Conservation (phyloP, 2,113 vertebrate species). For the Paramisgurnus dabryanus region DNA sequence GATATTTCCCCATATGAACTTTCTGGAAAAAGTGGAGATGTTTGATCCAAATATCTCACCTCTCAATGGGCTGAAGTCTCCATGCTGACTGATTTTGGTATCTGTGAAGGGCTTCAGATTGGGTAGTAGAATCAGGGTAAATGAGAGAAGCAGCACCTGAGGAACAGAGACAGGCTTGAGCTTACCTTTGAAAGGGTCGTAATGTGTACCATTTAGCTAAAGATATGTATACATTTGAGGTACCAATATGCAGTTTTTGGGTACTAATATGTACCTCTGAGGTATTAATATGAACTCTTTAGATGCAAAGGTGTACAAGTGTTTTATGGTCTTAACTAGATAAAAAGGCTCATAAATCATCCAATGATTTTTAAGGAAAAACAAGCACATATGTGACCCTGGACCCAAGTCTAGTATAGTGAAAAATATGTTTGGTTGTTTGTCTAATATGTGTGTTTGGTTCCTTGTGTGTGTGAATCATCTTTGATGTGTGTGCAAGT, state of each 20-base stretch:
- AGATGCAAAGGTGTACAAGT: no score
- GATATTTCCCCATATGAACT: not conserved
- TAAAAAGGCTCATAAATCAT: no score
- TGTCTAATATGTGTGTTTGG: not conserved
- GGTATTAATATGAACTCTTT: no score
- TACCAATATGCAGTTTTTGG: no score
- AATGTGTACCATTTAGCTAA: no score
- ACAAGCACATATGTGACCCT: no score
- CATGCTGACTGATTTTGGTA: constrained; percentile 74
- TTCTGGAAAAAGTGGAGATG: not conserved
- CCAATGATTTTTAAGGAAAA: no score
- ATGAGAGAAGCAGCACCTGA: constrained; percentile 91
- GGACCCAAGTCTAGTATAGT: no score
- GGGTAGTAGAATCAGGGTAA: constrained; percentile 89
- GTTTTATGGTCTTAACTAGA: no score
- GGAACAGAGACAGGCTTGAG: constrained; percentile 15
- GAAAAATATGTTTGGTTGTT: not conserved
- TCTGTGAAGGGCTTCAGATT: constrained; percentile 84
- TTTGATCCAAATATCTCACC: constrained; percentile 71
- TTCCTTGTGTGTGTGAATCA: not conserved
- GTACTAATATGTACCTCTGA: no score
- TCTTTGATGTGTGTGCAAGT: not conserved
- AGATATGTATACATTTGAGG: no score
- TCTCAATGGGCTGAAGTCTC: constrained; percentile 85
- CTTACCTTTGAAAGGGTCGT: no score